Evolutionary conservation across 2,113 vertebrate species (phyloP).

Genomic region (Desmodus rotundus): DNA sequence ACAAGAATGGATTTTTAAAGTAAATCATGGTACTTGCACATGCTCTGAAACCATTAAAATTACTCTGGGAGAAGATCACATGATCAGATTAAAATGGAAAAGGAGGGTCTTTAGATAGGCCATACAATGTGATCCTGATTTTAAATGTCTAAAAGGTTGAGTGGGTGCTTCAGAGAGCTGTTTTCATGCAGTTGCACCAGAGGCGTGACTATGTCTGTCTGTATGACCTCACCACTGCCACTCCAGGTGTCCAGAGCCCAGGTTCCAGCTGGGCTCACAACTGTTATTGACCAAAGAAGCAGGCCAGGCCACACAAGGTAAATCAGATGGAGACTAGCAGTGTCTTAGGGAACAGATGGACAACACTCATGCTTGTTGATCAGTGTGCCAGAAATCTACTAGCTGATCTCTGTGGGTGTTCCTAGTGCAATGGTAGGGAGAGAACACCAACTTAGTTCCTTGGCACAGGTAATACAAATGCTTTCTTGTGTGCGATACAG

Average conservation of each 20-base stretch:
- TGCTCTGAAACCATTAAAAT: background rate
- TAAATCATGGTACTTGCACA: background rate
- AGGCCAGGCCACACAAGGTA: background rate
- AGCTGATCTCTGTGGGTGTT: background rate
- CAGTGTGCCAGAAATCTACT: background rate
- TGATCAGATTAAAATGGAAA: background rate
- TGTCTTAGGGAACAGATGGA: slow-evolving; percentile 4
- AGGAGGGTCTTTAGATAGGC: background rate
- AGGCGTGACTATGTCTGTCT: background rate
- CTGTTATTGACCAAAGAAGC: background rate
- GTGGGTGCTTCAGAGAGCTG: background rate
- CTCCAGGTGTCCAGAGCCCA: background rate
- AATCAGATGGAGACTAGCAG: background rate
- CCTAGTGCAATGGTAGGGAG: background rate
- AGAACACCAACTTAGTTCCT: background rate
- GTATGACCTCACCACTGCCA: background rate
- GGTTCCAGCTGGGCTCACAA: background rate
- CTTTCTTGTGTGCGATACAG: too few species aligned
- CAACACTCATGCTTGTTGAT: background rate
- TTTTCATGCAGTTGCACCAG: background rate
- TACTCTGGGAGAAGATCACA: background rate
- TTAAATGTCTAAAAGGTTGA: background rate
- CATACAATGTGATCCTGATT: background rate
- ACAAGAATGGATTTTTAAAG: background rate
- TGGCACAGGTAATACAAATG: background rate